Evolutionary conservation across 1,140 invertebrate species (phyloP).

Genomic region (Heliconius hermathena): DNA sequence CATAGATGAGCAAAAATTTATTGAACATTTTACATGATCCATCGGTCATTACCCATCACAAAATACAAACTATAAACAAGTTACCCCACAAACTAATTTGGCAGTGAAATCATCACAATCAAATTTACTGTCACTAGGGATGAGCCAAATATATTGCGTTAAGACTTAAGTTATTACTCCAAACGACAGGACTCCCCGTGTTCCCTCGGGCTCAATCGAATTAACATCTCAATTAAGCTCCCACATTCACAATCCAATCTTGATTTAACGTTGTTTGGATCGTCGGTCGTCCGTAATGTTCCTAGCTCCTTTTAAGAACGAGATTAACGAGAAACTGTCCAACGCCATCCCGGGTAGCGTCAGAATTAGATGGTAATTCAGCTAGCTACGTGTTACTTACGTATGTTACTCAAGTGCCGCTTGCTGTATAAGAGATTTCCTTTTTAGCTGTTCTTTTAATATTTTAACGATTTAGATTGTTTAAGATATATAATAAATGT

Average conservation of each 20-base stretch:
- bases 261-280: slow-evolving; percentile 43
- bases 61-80: slow-evolving; percentile 3
- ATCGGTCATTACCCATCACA: not conserved
- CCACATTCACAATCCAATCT: slow-evolving; percentile 42
- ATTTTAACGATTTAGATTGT: not conserved
- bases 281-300: slow-evolving; percentile 35
- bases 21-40: not conserved
- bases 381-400: slow-evolving; percentile 19
- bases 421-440: not conserved
- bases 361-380: slow-evolving; percentile 35
- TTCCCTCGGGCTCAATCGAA: slow-evolving; percentile 39
- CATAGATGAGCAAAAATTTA: not conserved
- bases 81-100: slow-evolving; percentile 14
- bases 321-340: slow-evolving; percentile 47
- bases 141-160: slow-evolving; percentile 30
- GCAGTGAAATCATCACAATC: slow-evolving; percentile 20
- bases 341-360: slow-evolving; percentile 34
- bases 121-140: slow-evolving; percentile 33
- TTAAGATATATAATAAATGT: not conserved
- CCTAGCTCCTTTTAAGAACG: slow-evolving; percentile 41
- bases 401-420: slow-evolving; percentile 11
- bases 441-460: not conserved
- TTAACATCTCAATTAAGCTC: slow-evolving; percentile 45
- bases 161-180: slow-evolving; percentile 34
- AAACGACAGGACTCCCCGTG: slow-evolving; percentile 21